Conservation (phyloP, 2,113 vertebrate genomes). For the Eurypyga helias region DNA sequence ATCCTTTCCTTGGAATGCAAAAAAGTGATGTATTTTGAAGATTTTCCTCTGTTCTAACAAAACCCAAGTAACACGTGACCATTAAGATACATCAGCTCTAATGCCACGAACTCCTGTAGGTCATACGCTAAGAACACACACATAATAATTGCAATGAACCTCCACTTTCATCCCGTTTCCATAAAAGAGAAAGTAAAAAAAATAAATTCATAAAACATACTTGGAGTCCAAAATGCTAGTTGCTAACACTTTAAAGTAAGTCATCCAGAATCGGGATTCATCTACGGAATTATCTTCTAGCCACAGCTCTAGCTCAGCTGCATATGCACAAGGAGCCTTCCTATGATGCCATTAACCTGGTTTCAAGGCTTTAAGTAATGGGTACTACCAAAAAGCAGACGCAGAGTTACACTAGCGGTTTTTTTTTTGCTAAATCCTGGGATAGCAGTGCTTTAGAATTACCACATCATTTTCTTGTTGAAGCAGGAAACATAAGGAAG, state of each 20-base stretch:
- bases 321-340: not conserved
- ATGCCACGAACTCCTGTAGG: not conserved
- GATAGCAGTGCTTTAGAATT: not conserved
- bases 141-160: not conserved
- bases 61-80: not conserved
- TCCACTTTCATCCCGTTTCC: not conserved
- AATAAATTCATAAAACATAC: not conserved
- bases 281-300: not conserved
- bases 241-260: not conserved
- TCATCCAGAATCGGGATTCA: not conserved
- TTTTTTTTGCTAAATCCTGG: not conserved
- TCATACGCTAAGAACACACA: not conserved
- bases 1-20: not conserved
- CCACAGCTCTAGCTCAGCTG: not conserved
- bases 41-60: not conserved
- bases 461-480: not conserved
- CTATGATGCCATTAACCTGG: not conserved
- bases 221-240: not conserved
- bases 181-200: not conserved
- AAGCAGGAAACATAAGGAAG: slow-evolving; percentile 20
- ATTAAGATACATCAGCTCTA: not conserved
- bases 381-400: not conserved
- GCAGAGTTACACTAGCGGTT: not conserved
- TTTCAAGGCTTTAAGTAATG: not conserved
- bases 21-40: not conserved